Conservation (phyloP, 2,797 vertebrate genomes). For the Parauchenoglanis ngamensis region DNA sequence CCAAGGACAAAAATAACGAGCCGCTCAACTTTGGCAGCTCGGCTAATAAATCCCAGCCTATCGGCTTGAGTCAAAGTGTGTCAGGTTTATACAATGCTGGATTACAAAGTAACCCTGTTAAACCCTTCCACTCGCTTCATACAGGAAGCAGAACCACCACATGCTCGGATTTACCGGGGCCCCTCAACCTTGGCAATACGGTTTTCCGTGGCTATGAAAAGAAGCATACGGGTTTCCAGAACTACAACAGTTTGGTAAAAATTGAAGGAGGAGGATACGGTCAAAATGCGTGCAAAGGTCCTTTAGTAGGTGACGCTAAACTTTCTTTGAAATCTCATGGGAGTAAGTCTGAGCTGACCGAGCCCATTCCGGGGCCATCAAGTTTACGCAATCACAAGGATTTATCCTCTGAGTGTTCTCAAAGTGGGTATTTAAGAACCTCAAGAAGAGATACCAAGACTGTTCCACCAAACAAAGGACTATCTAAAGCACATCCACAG, state of each 20-base stretch:
- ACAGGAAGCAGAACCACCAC: constrained; percentile 66
- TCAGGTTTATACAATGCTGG: constrained; percentile 57
- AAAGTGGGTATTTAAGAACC: constrained; percentile 53
- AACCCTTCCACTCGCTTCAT: constrained; percentile 65
- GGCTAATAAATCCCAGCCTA: constrained; percentile 67
- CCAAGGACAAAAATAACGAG: constrained; percentile 66
- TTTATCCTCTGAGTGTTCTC: constrained; percentile 52
- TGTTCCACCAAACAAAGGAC: constrained; percentile 56
- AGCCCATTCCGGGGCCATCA: constrained; percentile 45
- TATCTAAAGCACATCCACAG: constrained; percentile 60
- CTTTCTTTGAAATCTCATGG: constrained; percentile 51
- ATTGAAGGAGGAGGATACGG: constrained; percentile 68
- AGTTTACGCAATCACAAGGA: constrained; percentile 58
- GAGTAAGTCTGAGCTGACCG: constrained; percentile 56
- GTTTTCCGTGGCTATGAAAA: constrained; percentile 71
- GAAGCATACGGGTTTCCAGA: constrained; percentile 71
- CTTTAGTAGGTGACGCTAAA: constrained; percentile 52
- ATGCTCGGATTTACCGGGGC: constrained; percentile 66
- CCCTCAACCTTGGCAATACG: constrained; percentile 66
- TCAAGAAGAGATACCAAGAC: constrained; percentile 60
- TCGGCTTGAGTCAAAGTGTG: constrained; percentile 58
- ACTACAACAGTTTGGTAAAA: constrained; percentile 66
- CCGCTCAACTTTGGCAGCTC: constrained; percentile 70
- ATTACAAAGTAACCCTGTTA: constrained; percentile 64
- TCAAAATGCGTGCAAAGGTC: constrained; percentile 68